Conservation (phyloP, 1,140 invertebrate genomes). For the Globodera rostochiensis region DNA sequence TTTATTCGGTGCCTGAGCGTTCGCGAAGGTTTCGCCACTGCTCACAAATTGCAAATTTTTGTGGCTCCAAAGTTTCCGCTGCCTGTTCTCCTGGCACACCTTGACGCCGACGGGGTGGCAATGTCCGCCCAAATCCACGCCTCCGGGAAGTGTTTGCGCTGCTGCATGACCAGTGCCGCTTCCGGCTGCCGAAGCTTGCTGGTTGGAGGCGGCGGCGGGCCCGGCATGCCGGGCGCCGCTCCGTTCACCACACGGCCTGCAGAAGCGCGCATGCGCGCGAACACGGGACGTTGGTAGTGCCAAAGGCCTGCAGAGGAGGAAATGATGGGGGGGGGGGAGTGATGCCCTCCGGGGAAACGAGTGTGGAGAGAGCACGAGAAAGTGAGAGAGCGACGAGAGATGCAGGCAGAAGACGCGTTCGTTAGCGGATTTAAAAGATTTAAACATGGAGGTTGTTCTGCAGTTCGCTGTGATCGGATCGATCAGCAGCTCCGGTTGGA, state of each 20-base stretch:
- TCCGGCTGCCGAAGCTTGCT: not conserved
- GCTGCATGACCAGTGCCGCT: constrained; percentile 8
- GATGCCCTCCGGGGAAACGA: not conserved
- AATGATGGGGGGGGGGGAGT: not conserved
- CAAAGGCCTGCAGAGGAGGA: not conserved
- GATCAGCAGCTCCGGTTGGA: too few species aligned
- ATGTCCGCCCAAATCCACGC: constrained; percentile 50
- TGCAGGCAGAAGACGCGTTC: not conserved
- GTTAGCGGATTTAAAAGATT: too few species aligned
- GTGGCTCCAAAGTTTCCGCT: not conserved
- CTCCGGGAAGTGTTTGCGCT: constrained; percentile 53
- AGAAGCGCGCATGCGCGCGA: not conserved
- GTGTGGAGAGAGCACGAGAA: not conserved
- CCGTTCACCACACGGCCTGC: not conserved
- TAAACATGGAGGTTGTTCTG: too few species aligned
- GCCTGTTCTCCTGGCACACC: not conserved
- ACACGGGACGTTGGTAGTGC: not conserved
- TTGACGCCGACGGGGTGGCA: not conserved
- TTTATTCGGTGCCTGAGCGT: too few species aligned
- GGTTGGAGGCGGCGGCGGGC: not conserved
- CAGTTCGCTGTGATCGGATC: too few species aligned
- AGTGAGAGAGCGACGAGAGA: not conserved
- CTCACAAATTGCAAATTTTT: too few species aligned
- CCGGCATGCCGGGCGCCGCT: not conserved
- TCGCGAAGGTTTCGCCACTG: too few species aligned